Conservation (phyloP, 2,113 vertebrate species). For the Tetrax tetrax region DNA sequence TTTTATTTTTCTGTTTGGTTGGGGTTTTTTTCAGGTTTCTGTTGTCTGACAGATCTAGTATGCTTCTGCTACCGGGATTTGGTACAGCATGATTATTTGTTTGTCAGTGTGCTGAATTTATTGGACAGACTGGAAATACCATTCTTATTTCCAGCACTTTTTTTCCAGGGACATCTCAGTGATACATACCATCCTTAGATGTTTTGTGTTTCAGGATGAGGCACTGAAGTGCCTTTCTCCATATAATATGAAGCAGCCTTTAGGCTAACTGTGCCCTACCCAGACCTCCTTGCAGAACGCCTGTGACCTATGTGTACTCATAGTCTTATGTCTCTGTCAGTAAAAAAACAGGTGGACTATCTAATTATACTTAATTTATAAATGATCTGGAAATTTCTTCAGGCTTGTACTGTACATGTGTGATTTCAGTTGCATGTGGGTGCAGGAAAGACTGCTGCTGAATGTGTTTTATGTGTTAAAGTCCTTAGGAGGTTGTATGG, state of each 20-base stretch:
- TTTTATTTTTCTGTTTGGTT: background rate
- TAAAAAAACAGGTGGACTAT: background rate
- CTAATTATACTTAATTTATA: background rate
- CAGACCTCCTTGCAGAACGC: background rate
- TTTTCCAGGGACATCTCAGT: background rate
- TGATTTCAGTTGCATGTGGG: background rate
- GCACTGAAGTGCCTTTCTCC: background rate
- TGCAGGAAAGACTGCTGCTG: background rate
- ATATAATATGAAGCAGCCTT: background rate
- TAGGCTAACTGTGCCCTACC: background rate
- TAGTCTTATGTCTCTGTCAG: no score
- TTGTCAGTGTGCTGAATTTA: background rate
- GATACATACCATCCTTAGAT: background rate
- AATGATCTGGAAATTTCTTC: background rate
- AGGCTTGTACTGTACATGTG: background rate
- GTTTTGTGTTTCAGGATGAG: background rate
- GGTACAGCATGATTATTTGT: background rate
- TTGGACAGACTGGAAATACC: background rate
- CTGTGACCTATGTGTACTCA: rapidly evolving
- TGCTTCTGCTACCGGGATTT: background rate
- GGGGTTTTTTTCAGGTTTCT: background rate
- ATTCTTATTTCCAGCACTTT: background rate
- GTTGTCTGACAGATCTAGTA: background rate
- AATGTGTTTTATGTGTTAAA: background rate
- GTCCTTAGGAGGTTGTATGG: background rate